Conservation (phyloP, 2,888 invertebrate species). For the Cosmopolites sordidus region DNA sequence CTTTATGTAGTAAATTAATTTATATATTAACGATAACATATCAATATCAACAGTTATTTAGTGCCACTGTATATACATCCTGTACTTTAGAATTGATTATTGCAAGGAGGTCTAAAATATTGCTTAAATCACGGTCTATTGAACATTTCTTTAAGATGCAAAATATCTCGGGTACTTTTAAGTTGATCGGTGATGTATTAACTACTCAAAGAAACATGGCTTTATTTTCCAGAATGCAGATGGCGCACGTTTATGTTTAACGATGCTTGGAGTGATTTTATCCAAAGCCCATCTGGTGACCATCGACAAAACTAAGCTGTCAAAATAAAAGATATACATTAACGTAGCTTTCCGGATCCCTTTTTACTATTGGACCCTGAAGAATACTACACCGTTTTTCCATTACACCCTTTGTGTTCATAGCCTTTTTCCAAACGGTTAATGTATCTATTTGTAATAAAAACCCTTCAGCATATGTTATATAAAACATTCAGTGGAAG, state of each 20-base stretch:
- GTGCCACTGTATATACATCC: too few relatives aligned
- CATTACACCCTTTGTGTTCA: constrained; percentile 25
- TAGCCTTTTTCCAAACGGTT: constrained; percentile 24
- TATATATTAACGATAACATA: too few relatives aligned
- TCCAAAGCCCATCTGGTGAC: constrained; percentile 24
- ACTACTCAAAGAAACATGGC: constrained; percentile 8
- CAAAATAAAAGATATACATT: constrained; percentile 26
- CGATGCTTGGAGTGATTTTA: constrained; percentile 23
- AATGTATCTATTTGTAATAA: constrained; percentile 26
- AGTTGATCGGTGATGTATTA: constrained; percentile 15
- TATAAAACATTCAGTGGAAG: constrained; percentile 18
- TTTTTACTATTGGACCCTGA: constrained; percentile 23
- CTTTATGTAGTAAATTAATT: too few relatives aligned
- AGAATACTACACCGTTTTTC: constrained; percentile 25
- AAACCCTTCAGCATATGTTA: constrained; percentile 22
- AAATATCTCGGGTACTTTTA: neutral
- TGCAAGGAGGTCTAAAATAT: neutral
- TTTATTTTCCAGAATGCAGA: constrained; percentile 19
- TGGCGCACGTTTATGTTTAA: constrained; percentile 23
- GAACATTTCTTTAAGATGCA: neutral
- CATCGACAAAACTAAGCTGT: constrained; percentile 19
- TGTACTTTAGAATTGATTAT: too few relatives aligned
- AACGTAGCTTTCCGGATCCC: constrained; percentile 20
- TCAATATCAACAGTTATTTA: too few relatives aligned
- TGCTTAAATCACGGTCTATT: constrained; percentile 1